A percentile compares a stretch with the other conserved stretches of the same genome.
Conservation (phyloP, 1,140 invertebrate genomes). For the Paraescarpia echinospica region DNA sequence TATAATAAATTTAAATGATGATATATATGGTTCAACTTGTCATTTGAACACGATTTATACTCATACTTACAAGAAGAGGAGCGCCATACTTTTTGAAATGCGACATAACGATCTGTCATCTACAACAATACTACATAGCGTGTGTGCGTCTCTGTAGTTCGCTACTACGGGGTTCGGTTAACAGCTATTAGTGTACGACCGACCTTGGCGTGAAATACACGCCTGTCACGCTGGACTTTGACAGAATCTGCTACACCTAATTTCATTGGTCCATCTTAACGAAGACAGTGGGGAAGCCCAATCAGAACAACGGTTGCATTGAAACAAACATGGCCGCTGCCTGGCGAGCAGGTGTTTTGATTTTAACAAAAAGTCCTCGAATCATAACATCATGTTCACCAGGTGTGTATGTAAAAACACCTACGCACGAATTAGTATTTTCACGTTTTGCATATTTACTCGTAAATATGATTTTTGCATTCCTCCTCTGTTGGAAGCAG, state of each 20-base stretch:
- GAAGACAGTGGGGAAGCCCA: background rate
- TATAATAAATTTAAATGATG: too few species aligned
- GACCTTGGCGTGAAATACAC: background rate
- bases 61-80: background rate
- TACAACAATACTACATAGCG: background rate
- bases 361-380: background rate
- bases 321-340: background rate
- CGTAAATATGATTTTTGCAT: background rate
- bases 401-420: background rate
- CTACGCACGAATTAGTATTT: background rate
- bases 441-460: background rate
- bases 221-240: background rate
- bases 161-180: background rate
- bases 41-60: background rate
- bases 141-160: background rate
- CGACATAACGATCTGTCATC: slow-evolving; percentile 12
- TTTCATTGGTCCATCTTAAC: background rate
- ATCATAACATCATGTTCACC: background rate
- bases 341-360: slow-evolving; percentile 3
- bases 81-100: slow-evolving; percentile 7
- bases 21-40: background rate
- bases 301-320: background rate
- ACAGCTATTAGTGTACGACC: background rate
- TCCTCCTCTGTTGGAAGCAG: background rate
- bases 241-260: background rate